Base-by-base conservation (phyloP, 1,140 invertebrate species). In the Drosophila littoralis region DNA sequence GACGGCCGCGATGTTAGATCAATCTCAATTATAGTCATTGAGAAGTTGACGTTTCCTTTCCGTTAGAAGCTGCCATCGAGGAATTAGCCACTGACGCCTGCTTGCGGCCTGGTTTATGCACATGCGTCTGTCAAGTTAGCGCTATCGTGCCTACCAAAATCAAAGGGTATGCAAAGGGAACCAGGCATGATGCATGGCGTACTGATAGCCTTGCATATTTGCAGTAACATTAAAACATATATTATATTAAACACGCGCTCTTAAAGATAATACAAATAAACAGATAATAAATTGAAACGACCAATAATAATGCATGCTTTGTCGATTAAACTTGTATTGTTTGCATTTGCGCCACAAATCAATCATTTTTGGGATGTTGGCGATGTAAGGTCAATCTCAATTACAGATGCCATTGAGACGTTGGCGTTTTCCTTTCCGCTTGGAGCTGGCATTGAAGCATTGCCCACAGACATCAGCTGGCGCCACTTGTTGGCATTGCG, bases 331-430 rank as follows among this genome's bases (percentile, higher is more conserved):
- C 10, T n/a, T 54, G 28, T n/a, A 22, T 55, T 42, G 35, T 3
- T 17, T 33, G 6, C 8, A 9, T 42, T 68, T 46, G 13, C 22
- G 35, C 32, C 13, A 15, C 38, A 40, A 40, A 54, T 52, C 17
- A 43, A 58, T 68, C 35, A 75, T 1, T 42, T 36, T 0, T 63
- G 42, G 0, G 58, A 45, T 9, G 48, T 40, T 13, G 82, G 75
- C 46, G 82, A 81, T 70, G 79, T 86, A 12, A 86, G 69, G 73
- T 86, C 83, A 28, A 82, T 81, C 54, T 82, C 72, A 43, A 82
- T 83, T 50, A 89, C 71, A 13, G 82, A 65, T 12, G 43, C 7
- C 7, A 57, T 15, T 15, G 59, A 48, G 9, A 35, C 35, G 40
- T 77, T 74, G 1, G 28, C 15, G 32, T 65, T 52, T 54, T 40